Evolutionary conservation across 2,888 invertebrate species (phyloP), one percentile per base, ranked within the genome.

Genomic region (Oasisia sp.): DNA sequence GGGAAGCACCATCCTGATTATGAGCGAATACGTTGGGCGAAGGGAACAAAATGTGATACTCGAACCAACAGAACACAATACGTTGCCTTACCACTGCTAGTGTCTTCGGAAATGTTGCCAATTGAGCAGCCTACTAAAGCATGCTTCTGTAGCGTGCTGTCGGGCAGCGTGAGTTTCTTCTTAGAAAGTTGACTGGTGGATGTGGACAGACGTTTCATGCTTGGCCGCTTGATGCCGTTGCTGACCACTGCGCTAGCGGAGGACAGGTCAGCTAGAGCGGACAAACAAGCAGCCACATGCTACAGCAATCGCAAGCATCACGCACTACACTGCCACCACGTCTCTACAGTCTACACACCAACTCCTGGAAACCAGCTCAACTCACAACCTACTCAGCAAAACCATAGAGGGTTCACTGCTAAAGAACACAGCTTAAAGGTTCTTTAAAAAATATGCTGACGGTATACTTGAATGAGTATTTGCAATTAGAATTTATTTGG

Each of bases 151-250:
- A 74, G 74, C 4, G n/a, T 74, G 74, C 74, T 27, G 27, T 74
- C 74, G 5, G 74, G 74, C 74, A 74, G n/a, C 27, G 74, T 27
- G 27, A 74, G 74, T 27, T 74, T 74, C 74, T 74, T 74, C 74
- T 74, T 74, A 74, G 74, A 74, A n/a, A 74, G 74, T n/a, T 74
- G 74, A 74, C 74, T 74, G 74, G 74, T 74, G n/a, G 74, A 74
- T 74, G 74, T 74, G 74, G 74, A 74, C 74, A 74, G 74, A 74
- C 74, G 74, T 74, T 74, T 74, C 74, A 74, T 74, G 74, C 27
- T 19, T 19, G 74, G 27, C 74, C n/a, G 74, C 74, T 74, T 74
- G 74, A 74, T 74, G 74, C 74, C 27, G 74, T 74, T 27, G n/a
- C 74, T 74, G 74, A 74, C 74, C 74, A 74, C 27, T 74, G 74